Evolutionary conservation across 2,797 vertebrate genomes (phyloP).

Genomic region (Poecilia gillii): DNA sequence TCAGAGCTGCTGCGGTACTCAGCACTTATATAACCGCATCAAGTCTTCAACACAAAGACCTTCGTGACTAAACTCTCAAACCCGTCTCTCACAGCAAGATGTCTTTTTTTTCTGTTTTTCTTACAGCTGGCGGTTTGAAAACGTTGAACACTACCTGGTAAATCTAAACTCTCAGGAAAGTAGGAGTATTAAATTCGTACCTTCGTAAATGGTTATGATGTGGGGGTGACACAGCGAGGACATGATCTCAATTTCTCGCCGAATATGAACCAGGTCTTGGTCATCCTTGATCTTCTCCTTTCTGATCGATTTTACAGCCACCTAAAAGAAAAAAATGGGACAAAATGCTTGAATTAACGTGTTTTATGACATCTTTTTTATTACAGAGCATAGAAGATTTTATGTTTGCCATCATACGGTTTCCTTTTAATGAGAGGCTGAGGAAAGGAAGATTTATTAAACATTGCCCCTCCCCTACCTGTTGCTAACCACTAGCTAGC

Average conservation of each 20-base stretch:
- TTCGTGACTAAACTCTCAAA: constrained; percentile 63
- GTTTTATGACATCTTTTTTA: background rate
- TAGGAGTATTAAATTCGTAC: constrained; percentile 65
- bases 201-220: constrained; percentile 96
- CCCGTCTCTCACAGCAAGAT: constrained; percentile 28
- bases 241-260: constrained; percentile 98
- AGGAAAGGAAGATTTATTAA: background rate
- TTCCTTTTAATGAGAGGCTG: background rate
- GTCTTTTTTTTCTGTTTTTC: constrained; percentile 33
- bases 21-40: constrained; percentile 63
- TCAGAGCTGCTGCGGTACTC: constrained; percentile 6
- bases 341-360: background rate
- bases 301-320: constrained; percentile 96
- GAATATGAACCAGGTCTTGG: constrained; percentile 93
- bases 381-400: background rate
- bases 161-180: background rate
- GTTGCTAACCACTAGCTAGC: background rate
- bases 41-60: constrained; percentile 58
- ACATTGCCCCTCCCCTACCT: background rate
- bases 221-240: constrained; percentile 94
- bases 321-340: constrained; percentile 74
- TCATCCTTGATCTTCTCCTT: constrained; percentile 97
- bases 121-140: constrained; percentile 5
- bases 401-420: background rate
- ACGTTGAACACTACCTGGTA: background rate